Evolutionary conservation across 2,113 vertebrate species (phyloP), one percentile per base, ranked within the genome.

Genomic region (Clarias macrocephalus): DNA sequence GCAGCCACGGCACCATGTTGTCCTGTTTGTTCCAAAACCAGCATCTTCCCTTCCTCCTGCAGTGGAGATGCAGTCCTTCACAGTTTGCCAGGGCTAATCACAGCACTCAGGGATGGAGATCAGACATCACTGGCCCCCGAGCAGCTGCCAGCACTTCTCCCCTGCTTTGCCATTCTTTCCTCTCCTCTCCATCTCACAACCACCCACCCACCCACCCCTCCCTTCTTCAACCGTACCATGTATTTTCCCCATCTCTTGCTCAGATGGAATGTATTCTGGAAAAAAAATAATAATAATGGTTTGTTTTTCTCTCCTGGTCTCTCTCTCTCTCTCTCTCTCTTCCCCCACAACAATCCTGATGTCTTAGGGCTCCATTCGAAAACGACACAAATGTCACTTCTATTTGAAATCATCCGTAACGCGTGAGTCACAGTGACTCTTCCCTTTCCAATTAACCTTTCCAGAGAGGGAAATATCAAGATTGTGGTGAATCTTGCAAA

Each of bases 371-470:
- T 86, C 42, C 9, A 11, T 81, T 11, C 25, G 56, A 89, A 68
- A 88, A 82, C 86, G 80, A 76, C 83, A 62, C 72, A 84, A 90
- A 91, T 89, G 82, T 79, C 91, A 89, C 33, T 86, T 84, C 23
- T 48, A 33, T 86, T 83, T 79, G 80, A 90, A 89, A 81, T 85
- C 30, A 59, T 88, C 62, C 75, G 25, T 86, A 62, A 57, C 80
- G 63, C 62, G 37, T 89, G 89, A 92, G 89, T 90, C 87, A 87
- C 82, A 63, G 28, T 19, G 52, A 59, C 70, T 85, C 21, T 68
- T 84, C 86, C 80, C 80, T 77, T 81, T 72, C 86, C 87, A 92
- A 92, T 91, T 92, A 91, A 90, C 91, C 89, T 89, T 90, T 92
- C 82, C 52, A n/a, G 83, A 62, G 70, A 28, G 81, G 70, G 83